Base-by-base conservation (phyloP, 2,113 vertebrate genomes). In the Eretmochelys imbricata region DNA sequence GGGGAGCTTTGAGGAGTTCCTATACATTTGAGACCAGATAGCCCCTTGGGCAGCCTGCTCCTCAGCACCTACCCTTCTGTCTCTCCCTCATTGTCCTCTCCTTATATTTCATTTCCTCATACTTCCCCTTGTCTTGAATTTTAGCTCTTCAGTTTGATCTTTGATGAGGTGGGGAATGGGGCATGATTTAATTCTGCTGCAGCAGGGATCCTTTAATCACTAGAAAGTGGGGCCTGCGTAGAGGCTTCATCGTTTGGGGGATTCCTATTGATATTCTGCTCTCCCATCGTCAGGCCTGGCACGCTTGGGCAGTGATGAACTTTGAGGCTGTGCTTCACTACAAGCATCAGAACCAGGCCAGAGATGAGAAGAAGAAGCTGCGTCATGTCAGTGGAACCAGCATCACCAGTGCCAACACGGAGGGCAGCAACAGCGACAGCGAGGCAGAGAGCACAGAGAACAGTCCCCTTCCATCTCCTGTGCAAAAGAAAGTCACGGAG, bases 231-330 rank as follows among this genome's bases (percentile, higher is more conserved):
- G 35, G 10, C 38, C 79, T 93, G 86, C 76, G 87, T 80, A 80
- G 65, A 85, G 48, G 51, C 53, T 65, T 95, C 1, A 8, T 82
- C n/a, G 72, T 89, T 72, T 8, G 51, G 48, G 20, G 91, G 42
- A 17, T 53, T 89, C 85, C 1, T 53, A 3, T 88, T 79, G 55
- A 75, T 88, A 2, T 79, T 25, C 76, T 84, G 35, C 57, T 85
- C 42, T 87, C 8, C n/a, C 49, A 11, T 35, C 89, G 83, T 17
- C 98, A 99, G 99, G 99, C 99, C 84, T 99, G 99, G 99, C 99
- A 99, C 1, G 99, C 99, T 0, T 99, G 99, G 99, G 99, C 99
- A 1, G 99, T 99, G 97, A 99, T 99, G 99, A 99, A 99, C 96
- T 99, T 99, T 9, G 99, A 99, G 91, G 99, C 99, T 0, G 99